Evolutionary conservation across 2,113 vertebrate species (phyloP).

Genomic region (Rhinoderma darwinii): DNA sequence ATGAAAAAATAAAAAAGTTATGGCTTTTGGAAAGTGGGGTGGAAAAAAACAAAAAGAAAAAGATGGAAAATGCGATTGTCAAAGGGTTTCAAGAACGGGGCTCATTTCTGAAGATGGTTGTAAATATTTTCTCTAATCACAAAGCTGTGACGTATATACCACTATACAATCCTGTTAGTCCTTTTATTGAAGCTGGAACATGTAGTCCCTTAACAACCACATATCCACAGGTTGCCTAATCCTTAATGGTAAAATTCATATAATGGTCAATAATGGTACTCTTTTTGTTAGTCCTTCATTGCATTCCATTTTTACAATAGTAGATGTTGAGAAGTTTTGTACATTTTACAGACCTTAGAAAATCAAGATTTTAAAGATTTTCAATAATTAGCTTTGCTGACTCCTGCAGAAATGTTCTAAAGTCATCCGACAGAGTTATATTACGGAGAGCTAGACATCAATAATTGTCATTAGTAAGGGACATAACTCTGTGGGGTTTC

Average conservation of each 20-base stretch:
- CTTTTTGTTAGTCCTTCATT: neutral
- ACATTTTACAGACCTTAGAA: neutral
- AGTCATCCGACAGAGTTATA: constrained; percentile 7
- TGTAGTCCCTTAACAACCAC: neutral
- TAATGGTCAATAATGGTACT: neutral
- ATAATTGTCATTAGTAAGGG: constrained; percentile 28
- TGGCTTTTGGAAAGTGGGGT: no score
- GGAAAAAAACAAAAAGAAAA: no score
- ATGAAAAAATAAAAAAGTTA: no score
- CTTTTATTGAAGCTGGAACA: neutral
- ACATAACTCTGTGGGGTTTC: constrained; percentile 10
- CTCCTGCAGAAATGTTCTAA: constrained; percentile 20
- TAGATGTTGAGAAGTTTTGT: constrained; percentile 4
- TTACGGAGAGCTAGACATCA: constrained; percentile 27
- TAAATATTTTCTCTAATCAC: neutral
- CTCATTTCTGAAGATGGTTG: no score
- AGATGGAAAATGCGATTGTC: no score
- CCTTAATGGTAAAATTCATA: neutral
- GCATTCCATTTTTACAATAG: neutral
- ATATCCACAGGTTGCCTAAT: neutral
- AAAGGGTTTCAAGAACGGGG: no score
- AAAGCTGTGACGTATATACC: neutral
- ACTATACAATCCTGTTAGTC: neutral
- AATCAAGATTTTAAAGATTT: constrained; percentile 15
- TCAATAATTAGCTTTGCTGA: constrained; percentile 5